These are phyloP conservation scores for Anolis apletophallus DNA, from an alignment of 2,797 vertebrate species.

Conservation along the genomic window DNA sequence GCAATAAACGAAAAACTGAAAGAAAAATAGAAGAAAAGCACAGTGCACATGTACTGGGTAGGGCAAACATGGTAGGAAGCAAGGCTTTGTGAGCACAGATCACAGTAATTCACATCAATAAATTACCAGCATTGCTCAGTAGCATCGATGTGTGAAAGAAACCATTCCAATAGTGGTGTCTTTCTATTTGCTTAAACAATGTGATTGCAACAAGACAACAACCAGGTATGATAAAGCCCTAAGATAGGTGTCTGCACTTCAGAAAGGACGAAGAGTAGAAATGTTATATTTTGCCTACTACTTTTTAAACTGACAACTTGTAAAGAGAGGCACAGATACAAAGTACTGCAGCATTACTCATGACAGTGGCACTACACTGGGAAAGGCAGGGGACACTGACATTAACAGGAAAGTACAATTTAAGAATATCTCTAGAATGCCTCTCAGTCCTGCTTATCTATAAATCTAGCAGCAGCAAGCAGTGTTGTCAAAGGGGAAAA, in stretches of 20 bases:
- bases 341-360: not conserved
- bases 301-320: not conserved
- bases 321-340: not conserved
- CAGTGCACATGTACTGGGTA: too few relatives aligned
- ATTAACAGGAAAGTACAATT: slow-evolving; percentile 10
- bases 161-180: too few relatives aligned
- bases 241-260: not conserved
- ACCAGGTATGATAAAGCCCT: too few relatives aligned
- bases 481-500: not conserved
- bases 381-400: not conserved
- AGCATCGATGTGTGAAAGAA: too few relatives aligned
- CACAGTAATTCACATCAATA: too few relatives aligned
- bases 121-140: too few relatives aligned
- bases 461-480: not conserved
- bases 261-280: slow-evolving; percentile 5
- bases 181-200: too few relatives aligned
- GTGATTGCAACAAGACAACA: too few relatives aligned
- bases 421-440: not conserved
- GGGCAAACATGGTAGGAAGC: too few relatives aligned
- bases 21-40: too few relatives aligned
- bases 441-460: not conserved
- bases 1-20: too few relatives aligned
- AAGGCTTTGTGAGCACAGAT: too few relatives aligned
- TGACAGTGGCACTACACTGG: not conserved
- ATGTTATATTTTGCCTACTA: rapidly evolving